Conservation (phyloP, 2,113 vertebrate genomes). For the Emydura subglobosa region DNA sequence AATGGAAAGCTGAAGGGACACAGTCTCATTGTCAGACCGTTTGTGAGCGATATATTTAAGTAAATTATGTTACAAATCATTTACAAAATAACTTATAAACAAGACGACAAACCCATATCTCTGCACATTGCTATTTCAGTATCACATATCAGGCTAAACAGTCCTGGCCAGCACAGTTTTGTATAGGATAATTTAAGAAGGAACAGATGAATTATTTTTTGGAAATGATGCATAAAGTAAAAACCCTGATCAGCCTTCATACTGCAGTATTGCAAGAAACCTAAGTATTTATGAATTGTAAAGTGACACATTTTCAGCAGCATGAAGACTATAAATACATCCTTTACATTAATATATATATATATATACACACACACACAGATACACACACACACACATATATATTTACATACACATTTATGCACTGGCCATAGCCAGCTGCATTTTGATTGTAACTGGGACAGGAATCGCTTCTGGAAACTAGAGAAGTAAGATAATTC, state of each 20-base stretch:
- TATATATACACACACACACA: slow-evolving; percentile 63
- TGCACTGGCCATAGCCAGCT: slow-evolving; percentile 29
- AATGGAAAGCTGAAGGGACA: slow-evolving; percentile 12
- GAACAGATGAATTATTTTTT: not conserved
- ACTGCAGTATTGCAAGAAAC: slow-evolving; percentile 49
- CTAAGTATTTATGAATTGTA: slow-evolving; percentile 58
- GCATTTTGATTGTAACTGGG: slow-evolving; percentile 7
- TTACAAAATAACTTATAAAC: slow-evolving; percentile 75
- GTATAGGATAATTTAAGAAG: not conserved
- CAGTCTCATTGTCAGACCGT: slow-evolving; percentile 35
- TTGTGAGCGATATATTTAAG: slow-evolving; percentile 14
- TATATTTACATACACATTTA: slow-evolving; percentile 18
- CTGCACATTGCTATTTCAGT: slow-evolving; percentile 23
- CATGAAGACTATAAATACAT: slow-evolving; percentile 76
- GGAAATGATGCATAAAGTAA: slow-evolving; percentile 39
- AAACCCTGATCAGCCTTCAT: slow-evolving; percentile 45
- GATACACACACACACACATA: slow-evolving; percentile 10
- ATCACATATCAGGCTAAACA: slow-evolving; percentile 56
- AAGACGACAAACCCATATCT: slow-evolving; percentile 39
- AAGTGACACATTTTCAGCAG: slow-evolving; percentile 77
- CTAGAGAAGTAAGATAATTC: not conserved
- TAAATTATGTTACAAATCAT: slow-evolving; percentile 58
- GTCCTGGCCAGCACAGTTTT: slow-evolving; percentile 24
- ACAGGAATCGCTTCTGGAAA: slow-evolving; percentile 25
- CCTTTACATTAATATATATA: slow-evolving; percentile 69